Evolutionary conservation across 2,113 vertebrate genomes (phyloP).

Genomic region (Chaenocephalus aceratus): DNA sequence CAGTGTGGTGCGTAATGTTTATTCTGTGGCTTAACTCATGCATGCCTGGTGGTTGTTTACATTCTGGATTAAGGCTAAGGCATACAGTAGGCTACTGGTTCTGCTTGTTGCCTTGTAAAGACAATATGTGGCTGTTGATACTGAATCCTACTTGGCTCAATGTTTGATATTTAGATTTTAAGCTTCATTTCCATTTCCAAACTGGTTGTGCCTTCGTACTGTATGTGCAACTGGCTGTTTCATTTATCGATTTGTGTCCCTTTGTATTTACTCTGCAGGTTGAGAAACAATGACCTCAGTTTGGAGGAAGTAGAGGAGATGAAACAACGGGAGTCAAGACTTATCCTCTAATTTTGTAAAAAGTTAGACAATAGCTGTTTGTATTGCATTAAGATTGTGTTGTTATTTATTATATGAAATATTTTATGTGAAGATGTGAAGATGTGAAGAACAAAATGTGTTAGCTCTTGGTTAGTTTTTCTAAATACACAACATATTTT

Average conservation of each 20-base stretch:
- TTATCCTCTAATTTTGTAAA: conserved; percentile 79
- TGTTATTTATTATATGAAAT: conserved; percentile 38
- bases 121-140: background rate
- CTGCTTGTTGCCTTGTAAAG: background rate
- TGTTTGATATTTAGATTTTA: background rate
- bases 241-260: background rate
- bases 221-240: background rate
- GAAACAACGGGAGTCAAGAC: conserved; percentile 77
- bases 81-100: background rate
- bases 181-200: background rate
- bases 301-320: conserved; percentile 80
- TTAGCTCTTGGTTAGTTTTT: background rate
- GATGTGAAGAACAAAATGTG: background rate
- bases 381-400: background rate
- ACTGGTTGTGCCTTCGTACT: background rate
- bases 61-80: conserved; percentile 1
- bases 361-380: background rate
- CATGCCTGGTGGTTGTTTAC: background rate
- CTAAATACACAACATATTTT: conserved; percentile 7
- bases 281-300: conserved; percentile 85
- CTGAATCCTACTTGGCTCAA: background rate
- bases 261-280: conserved; percentile 74
- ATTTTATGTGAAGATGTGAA: conserved; percentile 13
- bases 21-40: background rate
- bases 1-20: conserved; percentile 83